Evolutionary conservation across 2,888 invertebrate species (phyloP), one percentile per base, ranked within the genome.

Genomic region (Ophion obscuratus): DNA sequence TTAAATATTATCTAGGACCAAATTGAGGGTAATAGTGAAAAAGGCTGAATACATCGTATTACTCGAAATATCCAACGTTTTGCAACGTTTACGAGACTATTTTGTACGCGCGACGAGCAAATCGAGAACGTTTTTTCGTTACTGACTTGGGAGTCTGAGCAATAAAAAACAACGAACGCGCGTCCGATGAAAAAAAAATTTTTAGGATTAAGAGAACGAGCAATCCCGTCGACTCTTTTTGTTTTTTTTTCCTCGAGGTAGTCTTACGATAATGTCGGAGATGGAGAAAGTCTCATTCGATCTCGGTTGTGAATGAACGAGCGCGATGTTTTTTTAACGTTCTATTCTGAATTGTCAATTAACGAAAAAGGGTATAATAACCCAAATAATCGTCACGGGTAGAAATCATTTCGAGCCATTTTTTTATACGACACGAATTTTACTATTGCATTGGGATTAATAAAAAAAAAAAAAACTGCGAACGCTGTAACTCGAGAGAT

Each of bases 41-140:
- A 88, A 88, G 88, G 88, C 88, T 88, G 88, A 31, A 88, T 88
- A 82, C 53, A 53, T 87, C 79, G 80, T 83, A 86, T 81, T 88
- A 88, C 76, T 87, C 70, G 81, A 83, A 85, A 86, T 87, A 76
- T 84, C 40, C 61, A 81, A 87, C 75, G 67, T 64, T 73, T 85
- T 82, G 73, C 75, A 74, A 68, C 27, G 64, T 71, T 53, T 76
- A 80, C 74, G 66, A 40, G 53, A 84, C 78, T 70, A 84, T 87
- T 85, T 87, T 85, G 68, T 85, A 87, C 86, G 73, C 53, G 53
- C 27, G 64, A 64, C 20, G 7, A 71, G 62, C 47, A 11, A 64
- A 24, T 64, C 31, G 31, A 53, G 31, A 64, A 40, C 74, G 36
- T 64, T 64, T 64, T 11, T 66, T 64, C n/a, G n/a, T 47, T 47